Conservation (phyloP, 1,140 invertebrate species). For the Eupeodes corollae region DNA sequence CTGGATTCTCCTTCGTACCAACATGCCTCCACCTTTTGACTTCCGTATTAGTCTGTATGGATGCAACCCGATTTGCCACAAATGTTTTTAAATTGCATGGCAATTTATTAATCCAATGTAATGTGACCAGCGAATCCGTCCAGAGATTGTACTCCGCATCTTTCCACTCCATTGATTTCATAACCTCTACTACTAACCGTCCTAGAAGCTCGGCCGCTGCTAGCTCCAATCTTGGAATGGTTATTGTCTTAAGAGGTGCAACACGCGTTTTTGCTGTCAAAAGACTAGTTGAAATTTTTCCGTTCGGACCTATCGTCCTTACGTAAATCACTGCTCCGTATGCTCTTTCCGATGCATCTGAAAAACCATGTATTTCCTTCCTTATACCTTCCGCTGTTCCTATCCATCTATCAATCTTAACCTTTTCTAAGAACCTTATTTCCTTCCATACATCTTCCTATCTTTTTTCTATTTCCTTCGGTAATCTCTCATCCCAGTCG, state of each 20-base stretch:
- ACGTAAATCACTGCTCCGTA: too few species aligned
- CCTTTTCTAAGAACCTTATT: too few species aligned
- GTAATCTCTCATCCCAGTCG: constrained; percentile 27
- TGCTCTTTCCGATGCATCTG: neutral
- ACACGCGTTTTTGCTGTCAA: neutral
- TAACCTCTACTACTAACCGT: neutral
- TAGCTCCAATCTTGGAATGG: neutral
- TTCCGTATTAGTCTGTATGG: too few species aligned
- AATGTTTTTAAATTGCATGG: too few species aligned
- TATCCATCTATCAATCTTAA: too few species aligned
- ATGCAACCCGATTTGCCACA: too few species aligned
- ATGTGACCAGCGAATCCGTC: neutral
- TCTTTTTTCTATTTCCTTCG: too few species aligned
- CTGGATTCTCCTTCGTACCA: too few species aligned
- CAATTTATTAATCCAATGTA: neutral
- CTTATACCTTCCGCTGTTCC: neutral
- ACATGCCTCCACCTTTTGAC: too few species aligned
- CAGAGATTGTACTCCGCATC: neutral
- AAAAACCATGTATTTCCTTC: neutral
- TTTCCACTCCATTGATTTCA: neutral
- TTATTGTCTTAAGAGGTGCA: neutral
- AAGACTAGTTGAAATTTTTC: neutral
- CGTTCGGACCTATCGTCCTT: neutral
- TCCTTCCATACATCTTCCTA: too few species aligned
- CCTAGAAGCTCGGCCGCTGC: neutral